These are phyloP conservation scores for Gerris buenoi DNA, from an alignment of 1,140 invertebrate species.

Conservation along the genomic window DNA sequence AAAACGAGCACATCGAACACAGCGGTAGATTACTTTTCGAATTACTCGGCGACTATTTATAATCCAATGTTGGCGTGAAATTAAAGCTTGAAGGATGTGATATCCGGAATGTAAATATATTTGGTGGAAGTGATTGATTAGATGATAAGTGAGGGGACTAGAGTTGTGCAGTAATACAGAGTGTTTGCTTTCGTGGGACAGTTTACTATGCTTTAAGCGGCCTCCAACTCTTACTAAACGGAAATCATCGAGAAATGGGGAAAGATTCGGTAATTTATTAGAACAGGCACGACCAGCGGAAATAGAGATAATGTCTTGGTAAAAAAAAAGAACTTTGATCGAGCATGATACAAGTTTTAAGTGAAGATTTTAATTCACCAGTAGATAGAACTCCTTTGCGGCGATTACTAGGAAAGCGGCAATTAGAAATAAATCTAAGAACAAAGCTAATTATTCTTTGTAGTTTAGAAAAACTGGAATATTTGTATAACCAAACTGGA, in stretches of 20 bases:
- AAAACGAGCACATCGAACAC: neutral
- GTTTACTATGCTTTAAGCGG: neutral
- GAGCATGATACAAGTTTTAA: neutral
- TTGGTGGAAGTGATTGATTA: neutral
- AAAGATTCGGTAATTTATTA: neutral
- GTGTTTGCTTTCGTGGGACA: neutral
- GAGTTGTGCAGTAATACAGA: neutral
- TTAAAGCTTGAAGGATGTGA: neutral
- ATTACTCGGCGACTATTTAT: neutral
- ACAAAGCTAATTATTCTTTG: neutral
- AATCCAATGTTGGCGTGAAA: conserved; percentile 3
- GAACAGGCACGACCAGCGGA: neutral
- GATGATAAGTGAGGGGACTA: neutral
- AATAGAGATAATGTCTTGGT: neutral
- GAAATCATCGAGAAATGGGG: neutral
- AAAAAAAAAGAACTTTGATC: neutral
- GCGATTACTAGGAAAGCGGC: neutral
- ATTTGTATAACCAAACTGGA: neutral
- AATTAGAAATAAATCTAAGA: neutral
- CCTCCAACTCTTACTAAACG: neutral
- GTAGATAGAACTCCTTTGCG: neutral
- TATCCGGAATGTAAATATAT: neutral
- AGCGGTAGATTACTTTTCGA: neutral
- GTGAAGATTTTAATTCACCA: neutral
- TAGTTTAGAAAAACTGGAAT: neutral